Conservation (phyloP, 1,140 invertebrate species). For the Globodera ellingtonae region DNA sequence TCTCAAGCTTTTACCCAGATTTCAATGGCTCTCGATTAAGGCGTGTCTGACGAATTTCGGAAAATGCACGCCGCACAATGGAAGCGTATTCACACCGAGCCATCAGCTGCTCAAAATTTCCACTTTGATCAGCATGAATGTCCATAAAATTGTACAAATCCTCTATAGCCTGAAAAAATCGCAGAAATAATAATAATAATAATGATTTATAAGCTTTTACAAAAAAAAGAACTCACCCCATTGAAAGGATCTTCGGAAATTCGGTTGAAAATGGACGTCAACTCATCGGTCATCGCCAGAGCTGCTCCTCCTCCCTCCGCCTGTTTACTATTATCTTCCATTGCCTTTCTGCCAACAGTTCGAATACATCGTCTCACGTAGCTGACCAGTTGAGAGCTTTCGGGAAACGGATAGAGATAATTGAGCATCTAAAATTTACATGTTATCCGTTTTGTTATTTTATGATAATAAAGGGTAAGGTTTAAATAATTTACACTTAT, state of each 20-base stretch:
- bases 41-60: conserved; percentile 32
- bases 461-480: background rate
- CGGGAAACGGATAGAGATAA: conserved; percentile 35
- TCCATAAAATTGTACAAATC: conserved; percentile 46
- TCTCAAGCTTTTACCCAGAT: background rate
- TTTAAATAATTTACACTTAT: too few species aligned
- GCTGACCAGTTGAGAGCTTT: conserved; percentile 33
- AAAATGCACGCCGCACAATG: conserved; percentile 35
- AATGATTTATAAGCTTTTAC: too few species aligned
- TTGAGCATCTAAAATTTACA: conserved; percentile 38
- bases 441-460: background rate
- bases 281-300: conserved; percentile 5
- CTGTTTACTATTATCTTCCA: background rate
- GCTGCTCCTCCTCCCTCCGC: conserved; percentile 4
- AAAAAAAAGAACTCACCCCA: conserved; percentile 20
- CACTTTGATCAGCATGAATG: conserved; percentile 31
- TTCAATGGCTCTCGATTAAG: conserved; percentile 28
- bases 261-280: conserved; percentile 27
- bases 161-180: conserved; percentile 38
- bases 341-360: conserved; percentile 22
- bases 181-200: too few species aligned
- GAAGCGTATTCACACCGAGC: conserved; percentile 24
- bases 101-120: conserved; percentile 39
- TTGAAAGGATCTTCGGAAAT: conserved; percentile 36
- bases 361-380: conserved; percentile 43